Conservation (phyloP, 2,797 vertebrate species). For the Melanotaenia parkinsoni region DNA sequence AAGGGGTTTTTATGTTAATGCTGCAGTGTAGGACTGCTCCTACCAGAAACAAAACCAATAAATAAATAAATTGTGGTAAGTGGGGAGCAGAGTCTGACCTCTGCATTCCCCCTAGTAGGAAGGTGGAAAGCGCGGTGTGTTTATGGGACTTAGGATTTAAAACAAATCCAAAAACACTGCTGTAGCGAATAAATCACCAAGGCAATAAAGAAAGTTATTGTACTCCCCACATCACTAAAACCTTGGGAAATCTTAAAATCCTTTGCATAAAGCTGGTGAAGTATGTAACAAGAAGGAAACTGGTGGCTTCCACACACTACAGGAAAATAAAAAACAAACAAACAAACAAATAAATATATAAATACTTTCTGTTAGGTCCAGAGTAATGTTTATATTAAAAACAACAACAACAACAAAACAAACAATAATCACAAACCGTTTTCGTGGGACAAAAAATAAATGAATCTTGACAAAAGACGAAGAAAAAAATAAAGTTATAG, state of each 20-base stretch:
- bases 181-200: background rate
- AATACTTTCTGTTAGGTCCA: background rate
- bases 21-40: slow-evolving; percentile 30
- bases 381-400: background rate
- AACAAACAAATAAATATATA: too few relatives aligned
- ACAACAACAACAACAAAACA: too few relatives aligned
- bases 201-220: background rate
- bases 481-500: too few relatives aligned
- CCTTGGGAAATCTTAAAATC: background rate
- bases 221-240: background rate
- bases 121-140: background rate
- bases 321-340: background rate
- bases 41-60: slow-evolving; percentile 15
- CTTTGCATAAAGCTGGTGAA: background rate
- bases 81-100: slow-evolving; percentile 25
- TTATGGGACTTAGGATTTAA: slow-evolving; percentile 7
- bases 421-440: background rate
- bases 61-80: background rate
- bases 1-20: slow-evolving; percentile 34
- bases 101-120: slow-evolving; percentile 6
- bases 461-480: too few relatives aligned
- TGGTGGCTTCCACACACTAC: background rate
- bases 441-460: too few relatives aligned
- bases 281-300: background rate
- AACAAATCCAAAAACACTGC: slow-evolving; percentile 19